phyloP scores from a whole-genome alignment of 1,140 invertebrate genomes.

The Phortica variegata region DNA sequence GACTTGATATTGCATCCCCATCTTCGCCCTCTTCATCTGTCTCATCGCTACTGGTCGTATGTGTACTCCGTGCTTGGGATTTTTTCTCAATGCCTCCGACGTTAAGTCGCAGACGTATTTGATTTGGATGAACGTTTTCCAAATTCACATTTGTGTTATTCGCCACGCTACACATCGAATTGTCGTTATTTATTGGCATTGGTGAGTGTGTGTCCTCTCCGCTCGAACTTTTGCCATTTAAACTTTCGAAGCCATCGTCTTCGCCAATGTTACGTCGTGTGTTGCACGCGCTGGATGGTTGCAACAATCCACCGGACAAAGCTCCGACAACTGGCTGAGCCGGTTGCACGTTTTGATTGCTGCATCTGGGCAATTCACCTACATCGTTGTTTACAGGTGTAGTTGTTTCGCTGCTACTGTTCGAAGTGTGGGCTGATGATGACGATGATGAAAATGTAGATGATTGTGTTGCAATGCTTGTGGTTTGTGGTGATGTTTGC shows the following conservation, averaged over 20 bases:
- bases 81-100: slow-evolving; percentile 15
- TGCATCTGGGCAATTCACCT: slow-evolving; percentile 4
- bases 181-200: slow-evolving; percentile 11
- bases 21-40: slow-evolving; percentile 63
- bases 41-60: slow-evolving; percentile 49
- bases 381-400: slow-evolving; percentile 12
- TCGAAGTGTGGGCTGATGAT: slow-evolving; percentile 16
- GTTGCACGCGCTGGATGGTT: slow-evolving; percentile 7
- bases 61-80: slow-evolving; percentile 6
- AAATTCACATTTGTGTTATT: too few species aligned
- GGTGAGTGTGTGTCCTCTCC: slow-evolving; percentile 61
- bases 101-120: slow-evolving; percentile 43
- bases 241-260: slow-evolving; percentile 82
- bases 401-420: slow-evolving; percentile 24
- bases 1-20: slow-evolving; percentile 59
- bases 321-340: not conserved
- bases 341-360: slow-evolving; percentile 6
- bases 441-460: not conserved
- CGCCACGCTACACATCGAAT: not conserved
- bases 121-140: slow-evolving; percentile 10
- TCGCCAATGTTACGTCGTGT: slow-evolving; percentile 58
- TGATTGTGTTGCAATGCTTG: slow-evolving; percentile 1
- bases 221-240: slow-evolving; percentile 80
- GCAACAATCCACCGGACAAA: not conserved
- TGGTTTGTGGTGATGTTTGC: slow-evolving; percentile 18